phyloP scores from a whole-genome alignment of 2,888 invertebrate genomes.

The Cacoxenus indagator region DNA sequence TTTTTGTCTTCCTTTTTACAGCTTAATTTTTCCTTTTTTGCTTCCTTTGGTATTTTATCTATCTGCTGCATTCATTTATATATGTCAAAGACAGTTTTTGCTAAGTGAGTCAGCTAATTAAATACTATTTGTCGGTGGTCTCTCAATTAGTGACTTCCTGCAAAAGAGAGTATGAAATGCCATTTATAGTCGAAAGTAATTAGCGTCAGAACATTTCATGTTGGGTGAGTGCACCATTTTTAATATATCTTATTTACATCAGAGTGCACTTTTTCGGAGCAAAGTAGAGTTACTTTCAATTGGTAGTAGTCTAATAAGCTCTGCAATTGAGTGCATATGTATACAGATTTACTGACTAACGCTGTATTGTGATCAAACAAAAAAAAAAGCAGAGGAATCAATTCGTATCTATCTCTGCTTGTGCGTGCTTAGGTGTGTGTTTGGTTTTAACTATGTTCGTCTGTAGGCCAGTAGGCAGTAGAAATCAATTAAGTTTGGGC shows the following conservation, averaged over 20 bases:
- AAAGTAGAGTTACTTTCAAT: too few relatives aligned
- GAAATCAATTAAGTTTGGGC: slow-evolving; percentile 51
- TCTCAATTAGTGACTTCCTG: background rate
- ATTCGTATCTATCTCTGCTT: background rate
- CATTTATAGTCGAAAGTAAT: too few relatives aligned
- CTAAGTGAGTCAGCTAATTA: slow-evolving; percentile 29
- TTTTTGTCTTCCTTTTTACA: background rate
- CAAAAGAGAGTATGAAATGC: background rate
- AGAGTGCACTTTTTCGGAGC: too few relatives aligned
- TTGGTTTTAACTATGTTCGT: slow-evolving; percentile 27
- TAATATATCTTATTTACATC: too few relatives aligned
- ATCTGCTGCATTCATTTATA: slow-evolving; percentile 37
- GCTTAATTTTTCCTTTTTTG: slow-evolving; percentile 20
- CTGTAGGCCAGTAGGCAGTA: slow-evolving; percentile 33
- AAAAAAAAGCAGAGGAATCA: too few relatives aligned
- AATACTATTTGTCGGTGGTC: background rate
- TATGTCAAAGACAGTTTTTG: slow-evolving; percentile 27
- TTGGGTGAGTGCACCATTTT: too few relatives aligned
- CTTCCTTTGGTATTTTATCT: slow-evolving; percentile 17
- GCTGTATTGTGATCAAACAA: too few relatives aligned
- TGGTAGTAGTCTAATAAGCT: too few relatives aligned
- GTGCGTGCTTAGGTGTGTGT: slow-evolving; percentile 19
- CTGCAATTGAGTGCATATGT: too few relatives aligned
- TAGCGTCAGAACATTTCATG: too few relatives aligned
- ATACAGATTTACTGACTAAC: too few relatives aligned